Base-by-base conservation (phyloP, 2,888 invertebrate species). In the Drosophila nigricruria region DNA sequence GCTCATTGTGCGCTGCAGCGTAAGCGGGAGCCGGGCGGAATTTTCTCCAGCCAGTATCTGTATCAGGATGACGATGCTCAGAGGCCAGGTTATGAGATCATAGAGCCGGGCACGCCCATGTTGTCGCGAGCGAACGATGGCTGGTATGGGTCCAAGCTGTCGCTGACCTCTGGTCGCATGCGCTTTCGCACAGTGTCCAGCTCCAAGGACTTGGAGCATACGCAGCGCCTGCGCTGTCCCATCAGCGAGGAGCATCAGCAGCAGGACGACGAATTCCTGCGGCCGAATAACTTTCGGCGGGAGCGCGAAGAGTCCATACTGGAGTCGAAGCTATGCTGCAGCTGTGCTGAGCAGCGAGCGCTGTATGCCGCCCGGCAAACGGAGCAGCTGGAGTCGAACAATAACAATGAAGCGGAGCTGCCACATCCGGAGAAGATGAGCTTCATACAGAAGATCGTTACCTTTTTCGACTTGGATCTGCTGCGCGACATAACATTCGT, bases 381-480 rank as follows among this genome's bases (percentile, higher is more conserved):
- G 9, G 70, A 63, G 34, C 12, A 38, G 5, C 27, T 5, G 20
- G 50, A 66, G 8, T n/a, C 9, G 4, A 47, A 30, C 9, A 50
- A 47, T 5, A 58, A 62, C 27, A 52, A 45, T 9, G 60, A 60
- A 9, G 1, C 14, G 1, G 23, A 54, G 8, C 20, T 27, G 5
- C n/a, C 43, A 1, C 38, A 8, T 16, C 5, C 52, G 1, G 36
- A 58, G 10, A 40, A 65, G 12, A 78, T 82, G 90, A 70, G 85
- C 93, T 81, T 94, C 93, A 1, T 94, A 93, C 92, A 94, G 85
- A 95, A 95, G 88, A 86, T 96, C 8, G 92, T 94, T 0, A 92
- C 94, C 40, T 96, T 96, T 88, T 96, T 96, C 83, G 96, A 96
- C 90, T 93, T 96, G 68, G 95, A 95, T 90, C 93, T 96, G 56